A percentile compares a stretch with the other conserved stretches of the same genome.
These are phyloP conservation scores for Orthonyx spaldingii DNA, from an alignment of 2,113 vertebrate species.

Conservation along the genomic window DNA sequence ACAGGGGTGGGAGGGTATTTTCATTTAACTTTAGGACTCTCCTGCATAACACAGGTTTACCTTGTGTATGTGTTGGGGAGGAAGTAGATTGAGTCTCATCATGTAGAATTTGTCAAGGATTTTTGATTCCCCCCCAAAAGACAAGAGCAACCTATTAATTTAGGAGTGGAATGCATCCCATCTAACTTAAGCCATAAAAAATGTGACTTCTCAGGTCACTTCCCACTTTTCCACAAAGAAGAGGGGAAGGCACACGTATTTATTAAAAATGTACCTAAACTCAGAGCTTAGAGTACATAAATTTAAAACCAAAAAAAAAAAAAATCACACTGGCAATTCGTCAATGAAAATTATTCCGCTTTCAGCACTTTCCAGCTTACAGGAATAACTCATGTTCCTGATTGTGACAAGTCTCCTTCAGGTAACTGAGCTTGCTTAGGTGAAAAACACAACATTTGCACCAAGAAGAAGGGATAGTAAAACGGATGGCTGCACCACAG, in stretches of 20 bases:
- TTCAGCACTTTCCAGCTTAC: not conserved
- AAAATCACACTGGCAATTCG: not conserved
- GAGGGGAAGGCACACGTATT: fast-evolving
- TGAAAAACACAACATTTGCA: not conserved
- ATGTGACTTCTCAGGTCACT: not conserved
- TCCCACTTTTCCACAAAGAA: not conserved
- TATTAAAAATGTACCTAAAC: not conserved
- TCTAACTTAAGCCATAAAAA: not conserved
- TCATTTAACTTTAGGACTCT: not conserved
- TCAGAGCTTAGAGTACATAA: not conserved
- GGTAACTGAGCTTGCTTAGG: not conserved
- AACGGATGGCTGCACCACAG: not conserved
- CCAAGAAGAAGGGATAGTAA: not conserved
- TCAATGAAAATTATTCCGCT: not conserved
- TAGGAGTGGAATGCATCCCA: not conserved
- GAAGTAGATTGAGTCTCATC: not conserved
- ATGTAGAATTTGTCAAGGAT: not conserved
- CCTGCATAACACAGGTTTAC: not conserved
- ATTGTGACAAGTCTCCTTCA: not conserved
- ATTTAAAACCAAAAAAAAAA: not conserved
- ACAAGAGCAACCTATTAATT: not conserved
- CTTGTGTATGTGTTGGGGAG: not conserved
- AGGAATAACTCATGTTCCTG: not conserved
- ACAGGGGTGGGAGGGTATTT: not conserved
- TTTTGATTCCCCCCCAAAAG: not conserved